Conservation (phyloP, 2,888 invertebrate genomes). For the Mallateleia sp. region DNA sequence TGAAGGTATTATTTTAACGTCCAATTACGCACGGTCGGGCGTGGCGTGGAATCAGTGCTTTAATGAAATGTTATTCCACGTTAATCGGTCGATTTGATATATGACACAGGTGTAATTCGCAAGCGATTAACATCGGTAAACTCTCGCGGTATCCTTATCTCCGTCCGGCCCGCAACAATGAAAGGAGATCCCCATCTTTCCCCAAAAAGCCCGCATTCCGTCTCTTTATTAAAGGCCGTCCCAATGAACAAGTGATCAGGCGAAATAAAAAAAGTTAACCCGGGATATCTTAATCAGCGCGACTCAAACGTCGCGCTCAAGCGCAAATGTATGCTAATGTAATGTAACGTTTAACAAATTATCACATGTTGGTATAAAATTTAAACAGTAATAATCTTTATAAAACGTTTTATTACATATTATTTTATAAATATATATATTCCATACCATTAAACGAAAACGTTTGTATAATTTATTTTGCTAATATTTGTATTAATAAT, state of each 20-base stretch:
- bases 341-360: conserved; percentile 43
- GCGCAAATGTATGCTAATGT: conserved; percentile 49
- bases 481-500: too few species aligned
- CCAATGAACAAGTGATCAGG: conserved; percentile 3
- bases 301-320: conserved; percentile 7
- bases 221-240: not conserved
- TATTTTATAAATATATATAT: too few species aligned
- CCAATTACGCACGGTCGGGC: conserved; percentile 18
- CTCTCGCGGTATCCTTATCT: not conserved
- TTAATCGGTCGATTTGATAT: conserved; percentile 13
- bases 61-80: conserved; percentile 37
- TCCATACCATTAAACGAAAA: too few species aligned
- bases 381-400: conserved; percentile 32
- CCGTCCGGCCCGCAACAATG: not conserved
- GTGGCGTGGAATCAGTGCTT: conserved; percentile 27
- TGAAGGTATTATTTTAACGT: conserved; percentile 42
- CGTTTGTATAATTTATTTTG: too few species aligned
- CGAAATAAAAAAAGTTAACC: not conserved
- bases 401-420: too few species aligned
- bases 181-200: not conserved
- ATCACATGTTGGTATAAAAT: conserved; percentile 40
- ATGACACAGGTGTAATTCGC: not conserved
- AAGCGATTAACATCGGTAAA: not conserved
- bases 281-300: conserved; percentile 24
- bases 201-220: not conserved